These are phyloP conservation scores for Pogonocherus hispidulus DNA, from an alignment of 2,888 invertebrate genomes.

Conservation along the genomic window DNA sequence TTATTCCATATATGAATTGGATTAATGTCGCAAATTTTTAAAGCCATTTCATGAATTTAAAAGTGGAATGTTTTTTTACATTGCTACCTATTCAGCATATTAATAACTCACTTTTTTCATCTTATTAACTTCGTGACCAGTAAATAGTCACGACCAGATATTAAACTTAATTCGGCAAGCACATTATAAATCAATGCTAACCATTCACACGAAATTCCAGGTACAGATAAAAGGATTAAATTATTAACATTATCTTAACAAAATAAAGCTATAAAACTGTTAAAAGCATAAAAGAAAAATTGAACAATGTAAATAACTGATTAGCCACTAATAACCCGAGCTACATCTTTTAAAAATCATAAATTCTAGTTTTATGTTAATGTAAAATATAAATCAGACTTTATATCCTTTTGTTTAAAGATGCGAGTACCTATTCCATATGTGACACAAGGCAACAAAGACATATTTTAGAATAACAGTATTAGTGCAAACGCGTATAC, in stretches of 20 bases:
- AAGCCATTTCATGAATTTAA: too few species aligned
- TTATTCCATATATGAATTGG: too few species aligned
- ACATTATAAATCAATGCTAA: slow-evolving; percentile 19
- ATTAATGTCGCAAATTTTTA: too few species aligned
- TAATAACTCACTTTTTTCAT: slow-evolving; percentile 24
- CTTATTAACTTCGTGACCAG: slow-evolving; percentile 25
- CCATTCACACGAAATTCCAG: slow-evolving; percentile 22
- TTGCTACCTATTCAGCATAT: background rate
- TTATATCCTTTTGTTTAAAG: slow-evolving; percentile 15
- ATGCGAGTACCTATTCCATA: background rate
- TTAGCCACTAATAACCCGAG: slow-evolving; percentile 19
- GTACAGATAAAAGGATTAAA: slow-evolving; percentile 31
- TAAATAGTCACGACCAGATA: slow-evolving; percentile 25
- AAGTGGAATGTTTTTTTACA: too few species aligned
- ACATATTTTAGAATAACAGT: too few species aligned
- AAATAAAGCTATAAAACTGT: slow-evolving; percentile 33
- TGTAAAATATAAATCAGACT: slow-evolving; percentile 31
- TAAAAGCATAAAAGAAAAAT: slow-evolving; percentile 34
- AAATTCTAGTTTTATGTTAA: slow-evolving; percentile 24
- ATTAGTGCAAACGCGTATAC: too few species aligned
- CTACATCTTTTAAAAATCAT: slow-evolving; percentile 16
- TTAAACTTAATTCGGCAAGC: slow-evolving; percentile 7
- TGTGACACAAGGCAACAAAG: background rate
- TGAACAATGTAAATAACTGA: slow-evolving; percentile 30
- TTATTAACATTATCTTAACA: slow-evolving; percentile 29